These are phyloP conservation scores for Umimayanthus kanabou DNA, from an alignment of 92 coral and sea anemone species.

Conservation along the genomic window DNA sequence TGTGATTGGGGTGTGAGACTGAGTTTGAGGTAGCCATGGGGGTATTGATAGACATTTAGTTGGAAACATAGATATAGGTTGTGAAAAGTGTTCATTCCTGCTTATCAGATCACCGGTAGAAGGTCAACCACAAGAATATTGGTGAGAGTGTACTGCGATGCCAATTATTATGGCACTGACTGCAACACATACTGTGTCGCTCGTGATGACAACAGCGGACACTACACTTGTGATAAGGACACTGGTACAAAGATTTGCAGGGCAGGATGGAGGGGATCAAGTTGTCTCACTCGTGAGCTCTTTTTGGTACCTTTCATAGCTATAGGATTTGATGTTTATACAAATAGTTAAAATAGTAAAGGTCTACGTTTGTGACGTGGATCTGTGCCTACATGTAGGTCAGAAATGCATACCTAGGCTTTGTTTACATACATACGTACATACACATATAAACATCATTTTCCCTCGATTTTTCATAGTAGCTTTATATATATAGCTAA, in stretches of 20 bases:
- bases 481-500: no score
- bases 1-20: not conserved
- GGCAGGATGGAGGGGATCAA: slow-evolving; percentile 75
- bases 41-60: no score
- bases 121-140: slow-evolving; percentile 75
- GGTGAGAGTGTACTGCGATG: slow-evolving; percentile 77
- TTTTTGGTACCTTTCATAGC: not conserved
- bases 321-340: not conserved
- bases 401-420: no score
- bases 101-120: slow-evolving; percentile 63
- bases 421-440: no score
- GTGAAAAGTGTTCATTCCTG: no score
- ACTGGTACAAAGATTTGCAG: slow-evolving; percentile 87
- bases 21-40: not conserved
- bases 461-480: no score
- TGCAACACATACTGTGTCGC: slow-evolving; percentile 80
- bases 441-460: no score
- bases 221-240: slow-evolving; percentile 75
- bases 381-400: no score
- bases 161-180: slow-evolving; percentile 78
- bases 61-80: no score
- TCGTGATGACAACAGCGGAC: slow-evolving; percentile 77
- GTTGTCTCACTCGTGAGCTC: slow-evolving; percentile 79
- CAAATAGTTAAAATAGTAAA: no score
- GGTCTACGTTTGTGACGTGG: not conserved